Conservation (phyloP, 2,888 invertebrate genomes). For the Diplolepis rosae region DNA sequence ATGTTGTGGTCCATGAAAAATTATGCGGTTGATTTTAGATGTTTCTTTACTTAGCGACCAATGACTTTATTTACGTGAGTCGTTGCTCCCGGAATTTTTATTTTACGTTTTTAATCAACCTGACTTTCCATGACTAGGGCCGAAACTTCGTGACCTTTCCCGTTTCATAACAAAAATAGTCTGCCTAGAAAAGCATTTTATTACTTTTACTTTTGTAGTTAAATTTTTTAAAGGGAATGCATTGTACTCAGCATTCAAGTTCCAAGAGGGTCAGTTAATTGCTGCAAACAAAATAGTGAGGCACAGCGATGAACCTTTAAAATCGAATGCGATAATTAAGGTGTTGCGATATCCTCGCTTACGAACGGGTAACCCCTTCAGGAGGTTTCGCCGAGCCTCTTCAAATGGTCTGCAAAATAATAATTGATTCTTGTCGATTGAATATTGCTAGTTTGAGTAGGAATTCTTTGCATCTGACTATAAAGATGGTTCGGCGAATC, state of each 20-base stretch:
- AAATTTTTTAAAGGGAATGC: conserved; percentile 36
- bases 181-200: conserved; percentile 47
- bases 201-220: conserved; percentile 43
- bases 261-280: not conserved
- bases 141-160: conserved; percentile 25
- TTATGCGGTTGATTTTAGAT: conserved; percentile 29
- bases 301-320: conserved; percentile 6
- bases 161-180: conserved; percentile 28
- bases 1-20: conserved; percentile 32
- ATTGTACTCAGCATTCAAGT: conserved; percentile 34
- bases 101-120: conserved; percentile 31
- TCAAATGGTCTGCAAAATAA: conserved; percentile 44
- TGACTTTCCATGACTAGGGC: conserved; percentile 30
- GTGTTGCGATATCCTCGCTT: conserved; percentile 8
- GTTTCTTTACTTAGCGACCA: conserved; percentile 6
- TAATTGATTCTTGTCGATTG: conserved; percentile 16
- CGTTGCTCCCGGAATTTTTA: not conserved
- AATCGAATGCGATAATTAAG: conserved; percentile 8
- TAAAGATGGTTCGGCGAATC: not conserved
- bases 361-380: conserved; percentile 8
- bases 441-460: conserved; percentile 39
- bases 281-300: not conserved
- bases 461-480: conserved; percentile 32
- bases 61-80: not conserved
- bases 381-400: not conserved